These are phyloP conservation scores for Drosophila paranaensis DNA, from an alignment of 2,888 invertebrate species.

Conservation along the genomic window DNA sequence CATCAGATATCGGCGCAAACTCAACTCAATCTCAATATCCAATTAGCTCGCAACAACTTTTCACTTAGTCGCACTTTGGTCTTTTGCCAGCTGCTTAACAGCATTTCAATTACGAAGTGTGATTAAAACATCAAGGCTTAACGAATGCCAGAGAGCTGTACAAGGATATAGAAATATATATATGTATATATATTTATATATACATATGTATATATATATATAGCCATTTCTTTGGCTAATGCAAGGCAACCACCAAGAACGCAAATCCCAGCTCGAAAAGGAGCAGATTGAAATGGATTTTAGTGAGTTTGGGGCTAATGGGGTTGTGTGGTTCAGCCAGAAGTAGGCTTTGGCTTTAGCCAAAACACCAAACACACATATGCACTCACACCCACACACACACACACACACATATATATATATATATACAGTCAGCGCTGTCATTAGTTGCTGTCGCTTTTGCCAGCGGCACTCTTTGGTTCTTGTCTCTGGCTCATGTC, in stretches of 20 bases:
- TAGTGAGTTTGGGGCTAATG: slow-evolving; percentile 19
- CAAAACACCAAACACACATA: neutral
- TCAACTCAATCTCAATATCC: slow-evolving; percentile 4
- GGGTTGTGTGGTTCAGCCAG: slow-evolving; percentile 15
- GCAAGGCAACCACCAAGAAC: slow-evolving; percentile 25
- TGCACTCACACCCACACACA: slow-evolving; percentile 1
- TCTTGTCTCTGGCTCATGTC: slow-evolving; percentile 36
- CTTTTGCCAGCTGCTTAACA: slow-evolving; percentile 28
- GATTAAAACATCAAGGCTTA: slow-evolving; percentile 43
- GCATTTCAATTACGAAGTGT: slow-evolving; percentile 46
- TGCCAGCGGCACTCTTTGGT: slow-evolving; percentile 29
- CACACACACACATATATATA: neutral
- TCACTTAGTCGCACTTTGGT: neutral
- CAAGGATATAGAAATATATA: neutral
- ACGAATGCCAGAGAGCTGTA: slow-evolving; percentile 1
- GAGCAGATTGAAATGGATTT: slow-evolving; percentile 32
- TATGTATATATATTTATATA: neutral
- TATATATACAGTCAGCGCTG: slow-evolving; percentile 12
- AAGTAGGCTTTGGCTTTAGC: slow-evolving; percentile 5
- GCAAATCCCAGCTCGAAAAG: slow-evolving; percentile 27
- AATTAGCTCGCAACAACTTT: slow-evolving; percentile 19
- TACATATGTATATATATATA: neutral
- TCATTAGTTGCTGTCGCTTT: slow-evolving; percentile 51
- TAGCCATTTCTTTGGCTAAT: slow-evolving; percentile 19
- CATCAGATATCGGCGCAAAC: neutral